Evolutionary conservation across 2,113 vertebrate genomes (phyloP).

Genomic region (Bungarus multicinctus): DNA sequence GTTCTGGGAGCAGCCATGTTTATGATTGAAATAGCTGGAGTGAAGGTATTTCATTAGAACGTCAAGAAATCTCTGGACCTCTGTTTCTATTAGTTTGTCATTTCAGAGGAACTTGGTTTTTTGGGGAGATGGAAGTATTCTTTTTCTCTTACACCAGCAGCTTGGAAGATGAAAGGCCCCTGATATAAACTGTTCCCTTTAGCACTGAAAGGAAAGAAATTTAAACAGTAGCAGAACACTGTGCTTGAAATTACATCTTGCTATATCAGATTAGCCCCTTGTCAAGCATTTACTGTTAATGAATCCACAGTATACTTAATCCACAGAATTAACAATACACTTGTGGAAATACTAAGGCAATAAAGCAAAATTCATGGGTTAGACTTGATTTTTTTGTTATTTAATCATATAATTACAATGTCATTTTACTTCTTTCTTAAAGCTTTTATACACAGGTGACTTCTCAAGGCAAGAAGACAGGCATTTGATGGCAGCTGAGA

Average conservation of each 20-base stretch:
- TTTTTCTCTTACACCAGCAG: background rate
- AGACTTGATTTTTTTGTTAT: background rate
- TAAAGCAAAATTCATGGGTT: background rate
- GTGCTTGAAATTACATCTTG: background rate
- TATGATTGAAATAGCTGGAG: conserved; percentile 98
- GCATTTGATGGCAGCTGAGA: conserved; percentile 97
- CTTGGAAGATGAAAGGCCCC: background rate
- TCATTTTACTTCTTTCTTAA: conserved; percentile 26
- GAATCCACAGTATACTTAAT: background rate
- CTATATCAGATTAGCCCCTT: background rate
- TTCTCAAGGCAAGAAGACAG: conserved; percentile 97
- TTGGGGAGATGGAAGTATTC: background rate
- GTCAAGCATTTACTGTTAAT: background rate
- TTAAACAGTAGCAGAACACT: background rate
- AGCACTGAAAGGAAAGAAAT: background rate
- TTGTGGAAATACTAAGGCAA: background rate
- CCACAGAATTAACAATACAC: background rate
- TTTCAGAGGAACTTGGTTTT: background rate
- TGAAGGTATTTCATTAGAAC: conserved; percentile 79
- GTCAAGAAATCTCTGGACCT: background rate
- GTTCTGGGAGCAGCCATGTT: conserved; percentile 98
- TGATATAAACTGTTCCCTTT: background rate
- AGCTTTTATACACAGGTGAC: conserved; percentile 96
- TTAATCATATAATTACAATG: background rate
- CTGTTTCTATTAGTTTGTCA: background rate